Percentiles rank a stretch among this genome's conserved stretches.
Conservation (phyloP, 1,140 invertebrate genomes). For the Chlorops oryzae region DNA sequence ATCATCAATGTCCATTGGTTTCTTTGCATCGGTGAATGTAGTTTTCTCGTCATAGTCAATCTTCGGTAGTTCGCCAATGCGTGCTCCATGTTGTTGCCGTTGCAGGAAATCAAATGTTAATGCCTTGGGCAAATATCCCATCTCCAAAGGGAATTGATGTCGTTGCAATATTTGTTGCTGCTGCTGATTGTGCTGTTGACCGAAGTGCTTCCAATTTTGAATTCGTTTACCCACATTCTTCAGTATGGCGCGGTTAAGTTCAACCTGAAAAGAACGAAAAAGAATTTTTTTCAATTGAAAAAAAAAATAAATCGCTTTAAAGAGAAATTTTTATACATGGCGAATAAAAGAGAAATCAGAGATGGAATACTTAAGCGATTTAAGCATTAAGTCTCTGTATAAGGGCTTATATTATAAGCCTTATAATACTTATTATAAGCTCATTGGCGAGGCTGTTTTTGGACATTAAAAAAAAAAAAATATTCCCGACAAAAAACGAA, state of each 20-base stretch:
- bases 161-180: conserved; percentile 17
- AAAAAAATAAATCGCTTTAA: not conserved
- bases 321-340: no score
- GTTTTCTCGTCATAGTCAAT: not conserved
- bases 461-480: no score
- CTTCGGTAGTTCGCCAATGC: not conserved
- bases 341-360: no score
- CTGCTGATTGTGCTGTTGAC: conserved; percentile 16
- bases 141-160: conserved; percentile 6
- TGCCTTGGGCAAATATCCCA: conserved; percentile 7
- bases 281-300: no score
- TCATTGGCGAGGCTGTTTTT: no score
- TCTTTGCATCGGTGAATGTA: conserved; percentile 6
- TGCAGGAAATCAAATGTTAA: conserved; percentile 10
- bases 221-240: conserved; percentile 56
- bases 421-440: no score
- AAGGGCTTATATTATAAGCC: no score
- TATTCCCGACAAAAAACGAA: no score
- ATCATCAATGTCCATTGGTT: no score
- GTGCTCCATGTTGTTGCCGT: conserved; percentile 3
- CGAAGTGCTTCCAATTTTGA: conserved; percentile 16
- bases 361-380: no score
- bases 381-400: no score
- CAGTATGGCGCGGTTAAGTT: conserved; percentile 53
- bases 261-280: conserved; percentile 39